These are phyloP conservation scores for Monopis laevigella DNA, from an alignment of 2,888 invertebrate species.

Conservation along the genomic window DNA sequence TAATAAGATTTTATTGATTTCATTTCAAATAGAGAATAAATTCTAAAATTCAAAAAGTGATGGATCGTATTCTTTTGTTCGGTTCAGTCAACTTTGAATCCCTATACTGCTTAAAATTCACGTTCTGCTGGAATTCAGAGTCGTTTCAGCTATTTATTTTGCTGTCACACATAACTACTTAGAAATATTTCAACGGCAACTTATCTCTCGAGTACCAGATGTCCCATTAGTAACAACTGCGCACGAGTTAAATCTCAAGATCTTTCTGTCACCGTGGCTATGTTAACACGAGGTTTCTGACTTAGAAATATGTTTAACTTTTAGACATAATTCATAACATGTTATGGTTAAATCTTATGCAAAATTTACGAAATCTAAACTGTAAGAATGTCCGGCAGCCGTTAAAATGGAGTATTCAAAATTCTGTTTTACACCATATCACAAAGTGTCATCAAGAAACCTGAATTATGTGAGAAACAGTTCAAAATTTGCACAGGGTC, in stretches of 20 bases:
- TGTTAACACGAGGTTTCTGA: not conserved
- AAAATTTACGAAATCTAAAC: too few relatives aligned
- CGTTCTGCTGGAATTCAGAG: constrained; percentile 5
- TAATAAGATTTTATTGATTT: too few relatives aligned
- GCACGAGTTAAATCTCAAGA: not conserved
- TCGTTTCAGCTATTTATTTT: constrained; percentile 6
- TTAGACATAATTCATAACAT: constrained; percentile 4
- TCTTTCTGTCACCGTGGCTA: not conserved
- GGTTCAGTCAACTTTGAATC: too few relatives aligned
- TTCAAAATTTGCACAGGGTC: not conserved
- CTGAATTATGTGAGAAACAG: not conserved
- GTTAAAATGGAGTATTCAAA: not conserved
- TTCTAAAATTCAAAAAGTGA: too few relatives aligned
- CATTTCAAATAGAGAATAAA: too few relatives aligned
- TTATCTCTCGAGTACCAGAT: constrained; percentile 5
- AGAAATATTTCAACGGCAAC: constrained; percentile 7
- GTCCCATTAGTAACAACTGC: constrained; percentile 8
- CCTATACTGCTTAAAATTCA: constrained; percentile 8
- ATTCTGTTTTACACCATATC: not conserved
- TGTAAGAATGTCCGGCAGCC: too few relatives aligned
- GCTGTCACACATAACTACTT: constrained; percentile 5
- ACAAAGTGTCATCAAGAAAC: not conserved
- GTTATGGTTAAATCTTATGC: constrained; percentile 3
- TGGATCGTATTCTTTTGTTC: too few relatives aligned
- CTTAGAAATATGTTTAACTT: constrained; percentile 2